Percentiles rank a stretch among this genome's conserved stretches.
phyloP scores from a whole-genome alignment of 2,888 invertebrate genomes.

The Cepaea hortensis region DNA sequence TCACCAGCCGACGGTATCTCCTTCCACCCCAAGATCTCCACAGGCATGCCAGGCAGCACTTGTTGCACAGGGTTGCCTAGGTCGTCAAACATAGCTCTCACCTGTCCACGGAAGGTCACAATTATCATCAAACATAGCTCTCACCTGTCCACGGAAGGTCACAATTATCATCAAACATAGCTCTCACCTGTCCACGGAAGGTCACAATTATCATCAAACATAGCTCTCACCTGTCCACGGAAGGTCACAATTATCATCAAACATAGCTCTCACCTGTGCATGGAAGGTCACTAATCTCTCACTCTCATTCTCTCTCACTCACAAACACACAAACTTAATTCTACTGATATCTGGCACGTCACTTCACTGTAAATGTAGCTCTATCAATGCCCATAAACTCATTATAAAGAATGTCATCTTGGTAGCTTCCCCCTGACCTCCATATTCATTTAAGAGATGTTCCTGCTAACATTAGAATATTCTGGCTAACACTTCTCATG shows the following conservation, averaged over 20 bases:
- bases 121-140: not conserved
- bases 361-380: too few relatives aligned
- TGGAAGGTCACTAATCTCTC: too few relatives aligned
- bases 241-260: not conserved
- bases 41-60: conserved; percentile 88
- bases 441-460: too few relatives aligned
- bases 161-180: not conserved
- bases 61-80: conserved; percentile 82
- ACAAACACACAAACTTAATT: too few relatives aligned
- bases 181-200: not conserved
- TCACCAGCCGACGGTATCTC: conserved; percentile 91
- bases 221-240: not conserved
- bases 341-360: too few relatives aligned
- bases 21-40: conserved; percentile 92
- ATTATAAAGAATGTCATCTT: too few relatives aligned
- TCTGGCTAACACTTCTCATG: too few relatives aligned
- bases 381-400: too few relatives aligned
- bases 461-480: too few relatives aligned
- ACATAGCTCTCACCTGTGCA: not conserved
- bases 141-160: not conserved
- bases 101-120: conserved; percentile 62
- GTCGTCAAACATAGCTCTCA: conserved; percentile 87
- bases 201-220: not conserved
- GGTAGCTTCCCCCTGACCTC: too few relatives aligned
- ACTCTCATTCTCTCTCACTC: too few relatives aligned